Percentiles rank a stretch among this genome's conserved stretches.
Evolutionary conservation across 2,888 invertebrate genomes (phyloP).

Genomic region (Caenorhabditis becei): DNA sequence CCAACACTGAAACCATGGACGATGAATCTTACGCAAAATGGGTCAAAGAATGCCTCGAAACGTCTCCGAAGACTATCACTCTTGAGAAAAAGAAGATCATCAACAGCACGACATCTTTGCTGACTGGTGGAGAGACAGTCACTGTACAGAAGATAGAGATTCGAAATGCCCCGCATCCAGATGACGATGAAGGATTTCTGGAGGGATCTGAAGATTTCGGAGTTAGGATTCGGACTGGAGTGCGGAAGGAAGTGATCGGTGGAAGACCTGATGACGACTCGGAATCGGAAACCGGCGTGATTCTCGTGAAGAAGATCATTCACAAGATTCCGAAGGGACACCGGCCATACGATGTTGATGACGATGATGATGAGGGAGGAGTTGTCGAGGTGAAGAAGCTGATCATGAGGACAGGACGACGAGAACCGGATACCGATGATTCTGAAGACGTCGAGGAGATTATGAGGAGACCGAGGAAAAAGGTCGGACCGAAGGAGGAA

Average conservation of each 20-base stretch:
- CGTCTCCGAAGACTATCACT: slow-evolving; percentile 13
- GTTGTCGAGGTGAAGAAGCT: slow-evolving; percentile 44
- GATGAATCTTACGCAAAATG: slow-evolving; percentile 32
- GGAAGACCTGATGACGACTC: slow-evolving; percentile 29
- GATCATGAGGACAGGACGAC: slow-evolving; percentile 27
- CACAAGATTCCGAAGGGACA: slow-evolving; percentile 35
- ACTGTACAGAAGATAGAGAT: slow-evolving; percentile 39
- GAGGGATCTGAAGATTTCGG: slow-evolving; percentile 43
- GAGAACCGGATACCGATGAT: slow-evolving; percentile 36
- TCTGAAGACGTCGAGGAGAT: slow-evolving; percentile 46
- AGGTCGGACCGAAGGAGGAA: slow-evolving; percentile 33
- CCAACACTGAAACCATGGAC: slow-evolving; percentile 24
- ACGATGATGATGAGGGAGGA: slow-evolving; percentile 30
- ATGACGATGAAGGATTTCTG: slow-evolving; percentile 41
- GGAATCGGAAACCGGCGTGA: slow-evolving; percentile 35
- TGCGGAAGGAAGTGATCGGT: slow-evolving; percentile 6
- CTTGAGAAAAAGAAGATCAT: slow-evolving; percentile 27
- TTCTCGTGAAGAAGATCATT: slow-evolving; percentile 49
- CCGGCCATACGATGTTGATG: slow-evolving; percentile 9
- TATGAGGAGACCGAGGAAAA: slow-evolving; percentile 29
- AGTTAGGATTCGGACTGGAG: slow-evolving; percentile 24
- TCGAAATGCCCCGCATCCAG: slow-evolving; percentile 18
- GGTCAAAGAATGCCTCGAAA: slow-evolving; percentile 32
- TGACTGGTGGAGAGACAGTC: slow-evolving; percentile 29
- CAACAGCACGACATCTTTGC: slow-evolving; percentile 2